These are phyloP conservation scores for Trematocara marginatum DNA, from an alignment of 2,113 vertebrate genomes.

Conservation along the genomic window DNA sequence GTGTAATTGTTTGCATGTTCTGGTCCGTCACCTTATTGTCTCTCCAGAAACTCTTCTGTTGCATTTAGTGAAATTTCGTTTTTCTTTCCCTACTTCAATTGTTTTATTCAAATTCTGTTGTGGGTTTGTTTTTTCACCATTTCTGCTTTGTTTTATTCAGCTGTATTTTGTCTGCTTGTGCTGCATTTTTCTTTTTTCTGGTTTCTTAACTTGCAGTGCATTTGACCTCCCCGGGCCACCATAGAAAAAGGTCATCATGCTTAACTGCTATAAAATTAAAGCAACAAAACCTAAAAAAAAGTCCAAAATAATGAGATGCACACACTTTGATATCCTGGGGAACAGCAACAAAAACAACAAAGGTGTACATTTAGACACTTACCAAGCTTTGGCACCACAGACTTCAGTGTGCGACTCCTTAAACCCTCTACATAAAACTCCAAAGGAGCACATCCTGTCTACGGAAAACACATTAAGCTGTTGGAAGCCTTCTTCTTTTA, in stretches of 20 bases:
- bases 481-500: not conserved
- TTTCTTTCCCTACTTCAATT: not conserved
- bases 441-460: constrained; percentile 88
- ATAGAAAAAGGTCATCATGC: not conserved
- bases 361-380: not conserved
- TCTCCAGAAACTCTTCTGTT: not conserved
- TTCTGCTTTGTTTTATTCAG: not conserved
- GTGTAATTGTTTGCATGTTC: not conserved
- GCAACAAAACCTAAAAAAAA: not conserved
- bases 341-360: not conserved
- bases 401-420: constrained; percentile 90
- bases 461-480: not conserved
- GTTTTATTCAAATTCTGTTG: not conserved
- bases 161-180: not conserved
- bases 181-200: not conserved
- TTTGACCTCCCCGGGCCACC: not conserved
- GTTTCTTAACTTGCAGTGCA: not conserved
- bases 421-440: constrained; percentile 97
- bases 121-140: not conserved
- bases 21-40: not conserved
- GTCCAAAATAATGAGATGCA: not conserved
- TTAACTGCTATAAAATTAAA: not conserved
- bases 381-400: constrained; percentile 88
- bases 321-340: not conserved
- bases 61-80: accelerated